These are phyloP conservation scores for Ornithorhynchus anatinus DNA, from an alignment of 2,113 vertebrate species.

Conservation along the genomic window DNA sequence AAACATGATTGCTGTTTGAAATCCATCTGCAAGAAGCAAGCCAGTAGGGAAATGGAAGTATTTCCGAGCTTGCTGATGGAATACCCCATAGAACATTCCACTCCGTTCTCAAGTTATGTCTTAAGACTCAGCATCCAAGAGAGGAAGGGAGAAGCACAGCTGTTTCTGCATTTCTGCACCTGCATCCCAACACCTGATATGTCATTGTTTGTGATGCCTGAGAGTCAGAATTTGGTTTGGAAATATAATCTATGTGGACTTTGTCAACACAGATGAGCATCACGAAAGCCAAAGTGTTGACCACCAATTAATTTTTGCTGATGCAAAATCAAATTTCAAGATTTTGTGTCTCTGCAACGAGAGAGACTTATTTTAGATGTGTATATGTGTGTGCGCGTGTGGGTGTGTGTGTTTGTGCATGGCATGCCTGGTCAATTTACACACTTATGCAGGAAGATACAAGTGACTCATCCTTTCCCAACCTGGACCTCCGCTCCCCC, in stretches of 20 bases:
- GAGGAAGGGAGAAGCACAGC: conserved; percentile 47
- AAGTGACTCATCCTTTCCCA: no score
- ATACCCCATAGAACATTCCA: not conserved
- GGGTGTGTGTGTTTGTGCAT: no score
- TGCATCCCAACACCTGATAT: not conserved
- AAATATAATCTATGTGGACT: not conserved
- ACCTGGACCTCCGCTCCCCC: no score
- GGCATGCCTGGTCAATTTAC: no score
- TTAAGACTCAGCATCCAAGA: conserved; percentile 4
- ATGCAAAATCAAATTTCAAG: no score
- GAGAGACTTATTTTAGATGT: no score
- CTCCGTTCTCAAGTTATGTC: not conserved
- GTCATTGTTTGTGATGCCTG: not conserved
- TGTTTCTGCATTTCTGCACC: not conserved
- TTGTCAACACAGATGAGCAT: not conserved
- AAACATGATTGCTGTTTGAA: not conserved
- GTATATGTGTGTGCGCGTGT: no score
- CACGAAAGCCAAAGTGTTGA: not conserved
- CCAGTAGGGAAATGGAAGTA: not conserved
- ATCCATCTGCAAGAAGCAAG: not conserved
- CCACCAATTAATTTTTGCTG: no score
- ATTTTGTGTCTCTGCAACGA: no score
- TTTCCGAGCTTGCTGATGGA: not conserved
- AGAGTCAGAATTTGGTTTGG: not conserved
- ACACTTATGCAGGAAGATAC: no score